Evolutionary conservation across 2,888 invertebrate species (phyloP), one percentile per base, ranked within the genome.

Genomic region (Brachynemurus nebulosus): DNA sequence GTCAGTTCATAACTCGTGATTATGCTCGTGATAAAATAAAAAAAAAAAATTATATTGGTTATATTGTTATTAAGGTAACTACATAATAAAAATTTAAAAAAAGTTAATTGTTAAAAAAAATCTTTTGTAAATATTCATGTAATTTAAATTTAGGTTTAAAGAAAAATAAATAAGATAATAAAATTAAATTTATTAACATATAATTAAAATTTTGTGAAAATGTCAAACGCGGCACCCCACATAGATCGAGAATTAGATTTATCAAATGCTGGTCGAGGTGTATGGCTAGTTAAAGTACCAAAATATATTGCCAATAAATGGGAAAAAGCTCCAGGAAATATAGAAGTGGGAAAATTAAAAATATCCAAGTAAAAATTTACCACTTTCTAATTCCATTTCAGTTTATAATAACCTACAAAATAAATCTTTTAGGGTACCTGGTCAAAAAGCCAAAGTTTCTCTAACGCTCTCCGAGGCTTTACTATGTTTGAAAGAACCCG

Each of bases 281-380:
- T 96, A 9, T 96, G 96, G 96, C 72, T 96, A 6, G 96, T 96
- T 0, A 96, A 96, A 68, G 84, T 85, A 8, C 96, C 96, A 1
- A 96, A 96, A 68, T 96, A 96, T 63, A 82, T 96, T 54, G 88
- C 93, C 4, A 88, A 86, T 56, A 82, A 86, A 69, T 96, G 96
- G 96, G 86, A 90, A 59, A 89, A 86, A 61, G 81, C 89, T 7
- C 78, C 84, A n/a, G 85, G 86, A 35, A 86, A 86, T 59, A 79
- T 88, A 57, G 92, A 93, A 70, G 93, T 95, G 36, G 96, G 93
- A 11, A 91, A 91, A 65, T 68, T 96, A 43, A 84, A 82, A 59
- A 95, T 96, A 57, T 76, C 78, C 21, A 82, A 86, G 67, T 79
- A 69, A 59, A 61, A 55, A 40, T 9, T 17, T 23, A 19, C 20